Evolutionary conservation across 2,113 vertebrate species (phyloP).

Genomic region (Haplochromis vanheusdeni): DNA sequence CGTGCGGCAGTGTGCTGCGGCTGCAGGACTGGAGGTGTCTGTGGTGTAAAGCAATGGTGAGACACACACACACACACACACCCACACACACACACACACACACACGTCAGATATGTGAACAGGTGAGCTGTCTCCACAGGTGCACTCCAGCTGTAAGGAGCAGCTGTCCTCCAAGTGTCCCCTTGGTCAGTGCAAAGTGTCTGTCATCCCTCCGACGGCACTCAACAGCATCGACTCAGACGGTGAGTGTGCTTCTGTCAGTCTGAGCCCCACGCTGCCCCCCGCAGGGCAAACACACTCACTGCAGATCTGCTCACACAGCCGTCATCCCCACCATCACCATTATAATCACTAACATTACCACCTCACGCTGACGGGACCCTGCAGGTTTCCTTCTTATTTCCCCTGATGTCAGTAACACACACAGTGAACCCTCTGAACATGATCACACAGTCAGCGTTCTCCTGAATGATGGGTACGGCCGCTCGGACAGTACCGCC

Average conservation of each 20-base stretch:
- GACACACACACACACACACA: background rate
- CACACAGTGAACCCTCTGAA: background rate
- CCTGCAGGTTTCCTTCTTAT: background rate
- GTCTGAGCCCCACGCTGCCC: background rate
- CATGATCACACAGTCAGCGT: background rate
- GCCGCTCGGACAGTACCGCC: background rate
- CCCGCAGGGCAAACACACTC: background rate
- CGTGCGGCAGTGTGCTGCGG: too few relatives aligned
- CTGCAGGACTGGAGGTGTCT: too few relatives aligned
- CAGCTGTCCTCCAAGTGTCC: slow-evolving; percentile 87
- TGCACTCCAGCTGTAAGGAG: slow-evolving; percentile 89
- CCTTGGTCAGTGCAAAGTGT: slow-evolving; percentile 94
- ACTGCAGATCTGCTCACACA: background rate
- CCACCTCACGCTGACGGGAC: background rate
- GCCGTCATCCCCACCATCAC: background rate
- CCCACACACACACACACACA: too few relatives aligned
- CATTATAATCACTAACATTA: background rate
- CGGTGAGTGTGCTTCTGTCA: slow-evolving; percentile 64
- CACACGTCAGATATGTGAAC: background rate
- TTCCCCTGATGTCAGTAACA: background rate
- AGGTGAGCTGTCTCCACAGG: slow-evolving; percentile 64
- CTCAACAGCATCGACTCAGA: slow-evolving; percentile 99
- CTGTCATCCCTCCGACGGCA: slow-evolving; percentile 92
- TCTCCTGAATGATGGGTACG: background rate
- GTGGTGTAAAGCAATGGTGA: too few relatives aligned